Evolutionary conservation across 1,140 invertebrate species (phyloP).

Genomic region (Eciton burchellii): DNA sequence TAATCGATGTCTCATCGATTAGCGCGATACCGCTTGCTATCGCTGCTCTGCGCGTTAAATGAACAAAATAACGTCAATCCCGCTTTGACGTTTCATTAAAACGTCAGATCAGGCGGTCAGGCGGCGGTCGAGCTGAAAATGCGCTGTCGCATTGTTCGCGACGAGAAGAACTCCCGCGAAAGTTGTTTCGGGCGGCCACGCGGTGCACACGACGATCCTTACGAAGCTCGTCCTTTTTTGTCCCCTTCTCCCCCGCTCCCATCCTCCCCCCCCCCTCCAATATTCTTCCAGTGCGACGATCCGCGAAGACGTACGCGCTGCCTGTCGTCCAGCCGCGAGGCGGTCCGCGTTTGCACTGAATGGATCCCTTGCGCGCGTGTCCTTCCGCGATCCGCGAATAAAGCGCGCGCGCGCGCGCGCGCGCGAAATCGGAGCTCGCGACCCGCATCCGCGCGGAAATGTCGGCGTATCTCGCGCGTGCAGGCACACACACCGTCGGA

Average conservation of each 20-base stretch:
- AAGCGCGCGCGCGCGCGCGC: constrained; percentile 43
- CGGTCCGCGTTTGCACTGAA: constrained; percentile 43
- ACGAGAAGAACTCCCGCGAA: background rate
- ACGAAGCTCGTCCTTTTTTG: no score
- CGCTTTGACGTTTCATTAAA: constrained; percentile 29
- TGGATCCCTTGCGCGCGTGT: background rate
- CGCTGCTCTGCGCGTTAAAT: background rate
- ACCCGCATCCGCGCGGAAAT: background rate
- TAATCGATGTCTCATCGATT: constrained; percentile 1
- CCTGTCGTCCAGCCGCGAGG: constrained; percentile 16
- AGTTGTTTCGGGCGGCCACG: background rate
- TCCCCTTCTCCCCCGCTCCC: no score
- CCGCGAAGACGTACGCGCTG: background rate
- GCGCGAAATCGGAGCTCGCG: constrained; percentile 25
- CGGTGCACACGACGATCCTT: no score
- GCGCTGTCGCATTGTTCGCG: background rate
- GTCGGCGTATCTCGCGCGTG: background rate
- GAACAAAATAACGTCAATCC: constrained; percentile 24
- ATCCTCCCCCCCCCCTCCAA: no score
- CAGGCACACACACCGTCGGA: background rate
- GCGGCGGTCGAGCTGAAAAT: background rate
- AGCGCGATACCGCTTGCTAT: background rate
- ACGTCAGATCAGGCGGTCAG: background rate
- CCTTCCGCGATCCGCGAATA: constrained; percentile 51
- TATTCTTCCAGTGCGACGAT: no score